Conservation (phyloP, 2,113 vertebrate genomes). For the Calonectris borealis region DNA sequence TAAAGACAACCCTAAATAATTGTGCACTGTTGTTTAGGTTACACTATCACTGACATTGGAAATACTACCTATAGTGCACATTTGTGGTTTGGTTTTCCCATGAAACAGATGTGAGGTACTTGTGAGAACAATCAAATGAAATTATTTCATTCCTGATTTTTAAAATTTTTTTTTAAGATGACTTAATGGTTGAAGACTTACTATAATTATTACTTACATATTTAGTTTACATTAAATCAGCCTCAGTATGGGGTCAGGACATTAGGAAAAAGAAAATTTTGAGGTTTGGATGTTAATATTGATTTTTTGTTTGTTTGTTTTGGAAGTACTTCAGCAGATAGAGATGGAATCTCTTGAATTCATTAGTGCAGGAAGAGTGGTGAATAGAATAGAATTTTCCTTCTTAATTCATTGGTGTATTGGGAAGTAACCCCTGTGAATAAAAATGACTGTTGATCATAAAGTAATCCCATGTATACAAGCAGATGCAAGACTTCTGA, state of each 20-base stretch:
- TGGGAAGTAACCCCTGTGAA: neutral
- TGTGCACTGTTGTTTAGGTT: neutral
- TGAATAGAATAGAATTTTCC: neutral
- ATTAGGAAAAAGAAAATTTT: neutral
- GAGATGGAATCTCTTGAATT: neutral
- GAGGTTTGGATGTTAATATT: neutral
- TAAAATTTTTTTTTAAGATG: neutral
- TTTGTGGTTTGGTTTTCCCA: slow-evolving; percentile 4
- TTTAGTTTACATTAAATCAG: neutral
- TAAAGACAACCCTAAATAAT: neutral
- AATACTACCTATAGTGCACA: neutral
- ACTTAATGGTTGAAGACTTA: neutral
- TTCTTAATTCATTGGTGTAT: neutral
- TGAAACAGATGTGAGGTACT: neutral
- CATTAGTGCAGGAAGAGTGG: neutral
- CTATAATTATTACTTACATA: neutral
- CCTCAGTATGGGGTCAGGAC: neutral
- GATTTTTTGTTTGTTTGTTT: neutral
- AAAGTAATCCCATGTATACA: neutral
- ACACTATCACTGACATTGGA: neutral
- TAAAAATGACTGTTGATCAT: neutral
- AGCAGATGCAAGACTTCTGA: neutral
- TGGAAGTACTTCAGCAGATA: neutral
- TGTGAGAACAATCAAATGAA: neutral
- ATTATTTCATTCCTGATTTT: neutral